phyloP scores from a whole-genome alignment of 2,888 invertebrate species.

The Tetranychus piercei region DNA sequence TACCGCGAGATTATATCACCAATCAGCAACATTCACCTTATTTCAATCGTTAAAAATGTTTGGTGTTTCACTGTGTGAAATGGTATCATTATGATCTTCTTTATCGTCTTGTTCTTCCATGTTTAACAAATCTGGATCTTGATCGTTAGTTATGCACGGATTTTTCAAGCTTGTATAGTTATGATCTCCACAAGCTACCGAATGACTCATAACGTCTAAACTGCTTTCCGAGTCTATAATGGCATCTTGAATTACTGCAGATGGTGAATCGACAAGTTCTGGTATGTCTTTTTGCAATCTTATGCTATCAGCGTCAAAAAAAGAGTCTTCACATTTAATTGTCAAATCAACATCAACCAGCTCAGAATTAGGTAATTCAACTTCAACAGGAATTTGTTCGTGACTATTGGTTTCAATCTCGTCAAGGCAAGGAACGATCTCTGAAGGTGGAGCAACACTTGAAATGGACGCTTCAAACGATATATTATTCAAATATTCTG shows the following conservation, averaged over 20 bases:
- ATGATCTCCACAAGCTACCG: constrained; percentile 17
- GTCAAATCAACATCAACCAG: not conserved
- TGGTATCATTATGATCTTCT: not conserved
- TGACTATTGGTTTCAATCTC: not conserved
- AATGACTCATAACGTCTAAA: constrained; percentile 8
- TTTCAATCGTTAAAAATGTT: too few species aligned
- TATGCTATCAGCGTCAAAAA: not conserved
- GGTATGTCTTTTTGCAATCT: not conserved
- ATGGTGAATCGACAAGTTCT: not conserved
- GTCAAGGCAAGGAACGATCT: not conserved
- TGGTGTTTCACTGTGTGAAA: too few species aligned
- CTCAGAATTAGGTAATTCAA: not conserved
- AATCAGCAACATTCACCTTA: too few species aligned
- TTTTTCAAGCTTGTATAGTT: constrained; percentile 16
- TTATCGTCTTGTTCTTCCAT: not conserved
- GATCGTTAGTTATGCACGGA: not conserved
- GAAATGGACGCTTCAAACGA: not conserved
- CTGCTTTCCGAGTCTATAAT: not conserved
- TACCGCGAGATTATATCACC: too few species aligned
- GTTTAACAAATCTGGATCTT: not conserved
- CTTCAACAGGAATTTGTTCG: not conserved
- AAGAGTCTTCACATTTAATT: not conserved
- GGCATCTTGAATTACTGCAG: not conserved
- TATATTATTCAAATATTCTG: not conserved
- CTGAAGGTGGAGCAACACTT: not conserved